phyloP scores from a whole-genome alignment of 2,113 vertebrate genomes.

The Anolis carolinensis region DNA sequence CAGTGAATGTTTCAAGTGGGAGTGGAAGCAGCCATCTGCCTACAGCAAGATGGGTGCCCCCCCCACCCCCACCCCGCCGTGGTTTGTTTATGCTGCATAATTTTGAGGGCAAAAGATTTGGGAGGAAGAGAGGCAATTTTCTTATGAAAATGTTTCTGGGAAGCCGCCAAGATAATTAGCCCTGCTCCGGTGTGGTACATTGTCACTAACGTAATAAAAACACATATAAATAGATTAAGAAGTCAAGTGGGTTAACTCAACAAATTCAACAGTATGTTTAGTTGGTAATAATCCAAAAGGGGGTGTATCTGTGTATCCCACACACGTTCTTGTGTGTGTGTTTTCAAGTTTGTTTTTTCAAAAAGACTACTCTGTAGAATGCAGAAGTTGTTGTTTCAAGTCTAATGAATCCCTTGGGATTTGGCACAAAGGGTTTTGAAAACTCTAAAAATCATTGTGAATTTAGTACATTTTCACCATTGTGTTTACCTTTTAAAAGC shows the following conservation, averaged over 20 bases:
- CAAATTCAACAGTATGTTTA: constrained; percentile 19
- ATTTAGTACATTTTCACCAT: neutral
- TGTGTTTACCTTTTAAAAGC: neutral
- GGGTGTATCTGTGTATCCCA: neutral
- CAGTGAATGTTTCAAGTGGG: constrained; percentile 29
- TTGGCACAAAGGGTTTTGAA: neutral
- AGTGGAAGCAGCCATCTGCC: constrained; percentile 2
- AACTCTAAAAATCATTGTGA: neutral
- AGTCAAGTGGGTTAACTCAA: constrained; percentile 9
- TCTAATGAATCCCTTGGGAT: neutral
- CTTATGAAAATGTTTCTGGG: constrained; percentile 3
- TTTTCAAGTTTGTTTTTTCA: neutral
- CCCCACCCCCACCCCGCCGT: neutral
- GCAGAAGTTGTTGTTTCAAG: neutral
- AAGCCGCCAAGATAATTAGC: neutral
- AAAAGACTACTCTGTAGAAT: neutral
- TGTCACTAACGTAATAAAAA: neutral
- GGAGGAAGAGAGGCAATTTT: neutral
- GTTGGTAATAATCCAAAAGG: neutral
- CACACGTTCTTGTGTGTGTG: neutral
- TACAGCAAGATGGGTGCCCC: neutral
- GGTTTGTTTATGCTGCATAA: neutral
- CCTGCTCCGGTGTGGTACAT: neutral
- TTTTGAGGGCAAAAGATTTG: constrained; percentile 16
- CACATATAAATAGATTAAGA: neutral